phyloP scores from a whole-genome alignment of 1,140 invertebrate species.

The Macrosteles quadrilineatus region DNA sequence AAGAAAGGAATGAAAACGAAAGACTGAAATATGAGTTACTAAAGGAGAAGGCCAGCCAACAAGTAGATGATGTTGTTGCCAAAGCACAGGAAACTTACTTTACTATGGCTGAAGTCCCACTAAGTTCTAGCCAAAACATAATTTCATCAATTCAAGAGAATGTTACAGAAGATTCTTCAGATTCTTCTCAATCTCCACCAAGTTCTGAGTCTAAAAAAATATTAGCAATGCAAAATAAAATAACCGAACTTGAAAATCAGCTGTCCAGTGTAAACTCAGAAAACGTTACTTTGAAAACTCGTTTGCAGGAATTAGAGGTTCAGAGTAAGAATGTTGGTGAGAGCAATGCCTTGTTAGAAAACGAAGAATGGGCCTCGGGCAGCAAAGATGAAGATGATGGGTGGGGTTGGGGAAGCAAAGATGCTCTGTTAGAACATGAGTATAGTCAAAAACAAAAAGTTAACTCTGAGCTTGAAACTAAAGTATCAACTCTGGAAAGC shows the following conservation, averaged over 20 bases:
- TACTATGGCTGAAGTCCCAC: background rate
- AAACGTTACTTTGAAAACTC: background rate
- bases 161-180: background rate
- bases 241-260: constrained; percentile 6
- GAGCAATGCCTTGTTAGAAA: background rate
- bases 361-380: constrained; percentile 16
- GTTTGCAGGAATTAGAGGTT: constrained; percentile 12
- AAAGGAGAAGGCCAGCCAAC: constrained; percentile 26
- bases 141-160: background rate
- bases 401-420: constrained; percentile 59
- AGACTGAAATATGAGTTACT: constrained; percentile 12
- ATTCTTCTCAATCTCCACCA: background rate
- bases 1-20: constrained; percentile 28
- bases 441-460: constrained; percentile 42
- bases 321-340: background rate
- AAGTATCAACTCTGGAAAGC: constrained; percentile 53
- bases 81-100: constrained; percentile 31
- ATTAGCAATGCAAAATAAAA: too few relatives aligned
- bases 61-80: constrained; percentile 20
- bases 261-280: background rate
- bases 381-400: constrained; percentile 54
- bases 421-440: constrained; percentile 52
- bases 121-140: background rate
- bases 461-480: constrained; percentile 37
- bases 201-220: background rate